phyloP scores from a whole-genome alignment of 2,113 vertebrate species.

The Syrmaticus mikado region DNA sequence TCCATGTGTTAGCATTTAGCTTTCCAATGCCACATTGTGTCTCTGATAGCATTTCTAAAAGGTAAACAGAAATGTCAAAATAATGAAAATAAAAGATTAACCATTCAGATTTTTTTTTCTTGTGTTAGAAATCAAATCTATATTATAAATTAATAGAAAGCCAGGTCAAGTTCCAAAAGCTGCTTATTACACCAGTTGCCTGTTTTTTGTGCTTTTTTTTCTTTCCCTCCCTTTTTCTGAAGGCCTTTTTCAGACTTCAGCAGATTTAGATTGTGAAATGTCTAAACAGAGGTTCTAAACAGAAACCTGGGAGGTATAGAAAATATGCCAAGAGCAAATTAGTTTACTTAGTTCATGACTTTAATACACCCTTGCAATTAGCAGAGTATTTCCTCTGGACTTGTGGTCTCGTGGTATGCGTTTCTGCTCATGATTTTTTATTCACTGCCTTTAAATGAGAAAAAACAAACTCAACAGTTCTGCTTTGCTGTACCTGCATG shows the following conservation, averaged over 20 bases:
- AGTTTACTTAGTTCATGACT: constrained; percentile 67
- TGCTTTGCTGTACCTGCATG: background rate
- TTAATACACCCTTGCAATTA: constrained; percentile 64
- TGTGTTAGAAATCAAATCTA: constrained; percentile 65
- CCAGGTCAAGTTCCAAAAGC: constrained; percentile 34
- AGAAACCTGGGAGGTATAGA: constrained; percentile 64
- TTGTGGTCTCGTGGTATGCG: constrained; percentile 54
- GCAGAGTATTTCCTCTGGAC: constrained; percentile 62
- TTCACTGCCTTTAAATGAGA: constrained; percentile 54
- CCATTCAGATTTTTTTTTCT: constrained; percentile 49
- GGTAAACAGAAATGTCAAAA: constrained; percentile 84
- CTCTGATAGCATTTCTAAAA: constrained; percentile 77
- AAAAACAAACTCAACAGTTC: constrained; percentile 14
- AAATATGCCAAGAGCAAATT: constrained; percentile 55
- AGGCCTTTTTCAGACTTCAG: constrained; percentile 37
- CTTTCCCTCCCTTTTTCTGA: background rate
- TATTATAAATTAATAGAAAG: constrained; percentile 65
- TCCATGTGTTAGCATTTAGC: constrained; percentile 86
- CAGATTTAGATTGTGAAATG: constrained; percentile 59
- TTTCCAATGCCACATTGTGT: constrained; percentile 73
- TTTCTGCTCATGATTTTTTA: constrained; percentile 54
- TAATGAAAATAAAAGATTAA: constrained; percentile 81
- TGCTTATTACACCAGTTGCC: constrained; percentile 18
- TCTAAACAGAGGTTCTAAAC: constrained; percentile 60
- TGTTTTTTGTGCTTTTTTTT: background rate